Evolutionary conservation across 2,113 vertebrate genomes (phyloP).

Genomic region (Megaleporinus macrocephalus): DNA sequence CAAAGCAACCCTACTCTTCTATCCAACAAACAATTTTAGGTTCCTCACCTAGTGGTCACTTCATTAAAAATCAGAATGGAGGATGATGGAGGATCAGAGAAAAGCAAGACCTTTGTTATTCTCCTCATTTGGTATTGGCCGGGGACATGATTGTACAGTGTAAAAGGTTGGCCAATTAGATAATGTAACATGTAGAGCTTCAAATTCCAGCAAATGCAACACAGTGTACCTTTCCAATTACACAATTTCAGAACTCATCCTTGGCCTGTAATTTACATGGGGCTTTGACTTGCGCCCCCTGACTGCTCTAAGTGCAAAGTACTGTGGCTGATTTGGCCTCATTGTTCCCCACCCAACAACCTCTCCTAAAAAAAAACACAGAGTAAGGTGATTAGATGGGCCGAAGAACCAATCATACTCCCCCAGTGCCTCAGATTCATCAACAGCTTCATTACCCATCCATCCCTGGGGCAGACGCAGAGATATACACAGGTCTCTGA

Average conservation of each 20-base stretch:
- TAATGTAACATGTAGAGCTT: background rate
- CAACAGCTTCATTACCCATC: conserved; percentile 40
- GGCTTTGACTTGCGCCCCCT: background rate
- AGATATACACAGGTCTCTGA: conserved; percentile 47
- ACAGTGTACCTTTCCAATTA: background rate
- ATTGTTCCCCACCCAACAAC: background rate
- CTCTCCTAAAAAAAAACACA: background rate
- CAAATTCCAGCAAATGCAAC: background rate
- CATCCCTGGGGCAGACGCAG: conserved; percentile 46
- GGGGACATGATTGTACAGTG: no score
- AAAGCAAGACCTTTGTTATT: no score
- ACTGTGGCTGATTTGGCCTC: background rate
- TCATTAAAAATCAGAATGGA: no score
- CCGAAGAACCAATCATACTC: conserved; percentile 35
- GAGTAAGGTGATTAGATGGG: conserved; percentile 11
- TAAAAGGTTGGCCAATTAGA: background rate
- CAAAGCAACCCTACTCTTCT: no score
- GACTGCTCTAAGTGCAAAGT: background rate
- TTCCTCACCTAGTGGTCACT: no score
- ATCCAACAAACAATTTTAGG: no score
- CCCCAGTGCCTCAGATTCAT: conserved; percentile 10
- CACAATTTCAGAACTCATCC: background rate
- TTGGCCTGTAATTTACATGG: background rate
- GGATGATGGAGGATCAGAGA: no score
- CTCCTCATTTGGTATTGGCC: no score